Base-by-base conservation (phyloP, 1,140 invertebrate species). In the Spodoptera frugiperda region DNA sequence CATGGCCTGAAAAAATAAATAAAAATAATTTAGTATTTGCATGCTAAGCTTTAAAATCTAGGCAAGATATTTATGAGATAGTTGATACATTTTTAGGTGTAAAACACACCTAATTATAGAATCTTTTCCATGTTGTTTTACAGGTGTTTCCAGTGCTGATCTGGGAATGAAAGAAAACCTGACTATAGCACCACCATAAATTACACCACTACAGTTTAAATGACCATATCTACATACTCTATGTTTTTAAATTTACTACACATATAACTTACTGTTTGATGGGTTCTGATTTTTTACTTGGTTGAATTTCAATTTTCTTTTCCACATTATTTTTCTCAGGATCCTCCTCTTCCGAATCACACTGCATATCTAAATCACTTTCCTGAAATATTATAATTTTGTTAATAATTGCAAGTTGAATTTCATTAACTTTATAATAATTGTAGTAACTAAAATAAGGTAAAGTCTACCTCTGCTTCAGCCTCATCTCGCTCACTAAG, bases 401-500 rank as follows among this genome's bases (percentile, higher is more conserved):
- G 91, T 17, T 57, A 5, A 46, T 46, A 19, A 44, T n/a, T n/a
- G n/a, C n/a, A n/a, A 44, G 21, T 12, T 15, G 3, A 8, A 33
- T 21, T n/a, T n/a, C n/a, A n/a, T n/a, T n/a, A n/a, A n/a, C n/a
- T n/a, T n/a, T 55, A 11, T 21, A 55, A 2, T 19, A 19, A 39
- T 51, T 51, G 48, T 19, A 67, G 0, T 14, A 10, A 44, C 10
- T 49, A 21, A 19, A 59, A 48, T 11, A n/a, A 5, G n/a, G 6
- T 1, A 10, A 12, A 82, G 90, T 95, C 2, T 83, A 97, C 96
- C 85, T 97, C 97, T 9, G 96, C 97, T 89, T 97, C 97, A 10
- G 97, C 97, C 92, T 98, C 97, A 89, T 98, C 97, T 67, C 97
- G 95, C 82, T 98, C 97, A 88, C 96, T 96, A 30, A 96, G 95